Base-by-base conservation (phyloP, 2,797 vertebrate species). In the Enteromius argenteus region DNA sequence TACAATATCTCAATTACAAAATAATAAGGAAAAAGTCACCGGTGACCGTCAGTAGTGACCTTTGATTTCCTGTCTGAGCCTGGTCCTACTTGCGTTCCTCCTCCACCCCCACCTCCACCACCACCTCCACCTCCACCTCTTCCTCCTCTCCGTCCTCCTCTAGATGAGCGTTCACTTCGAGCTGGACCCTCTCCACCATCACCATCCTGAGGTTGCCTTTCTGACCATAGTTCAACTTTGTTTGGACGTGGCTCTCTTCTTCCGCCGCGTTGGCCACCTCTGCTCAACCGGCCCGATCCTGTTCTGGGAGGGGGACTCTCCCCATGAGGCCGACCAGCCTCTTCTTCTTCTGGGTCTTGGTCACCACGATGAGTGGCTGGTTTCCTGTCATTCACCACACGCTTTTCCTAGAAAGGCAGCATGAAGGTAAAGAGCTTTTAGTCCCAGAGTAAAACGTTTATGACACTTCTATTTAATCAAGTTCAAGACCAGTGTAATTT, bases 51-150 rank as follows among this genome's bases (percentile, higher is more conserved):
- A 17, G 15, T 21, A 51, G 39, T 42, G 58, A 82, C 97, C 95
- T 97, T 96, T n/a, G 96, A 96, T 81, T 95, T 97, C 64, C 94
- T 93, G 92, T 97, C 96, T 0, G 89, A 80, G 5, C 91, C 94
- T 6, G 88, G 1, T 81, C 80, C 85, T 81, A 9, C 91, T 79
- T 91, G 92, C 58, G 69, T 89, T 10, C 78, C 87, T 13, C 81
- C 60, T 49, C 81, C 56, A 4, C 72, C 78, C 62, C 76, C 71
- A 21, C 23, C 58, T 62, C 67, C 66, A 4, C 71, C 79, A 44
- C 79, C 84, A 2, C 80, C 64, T 37, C 32, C 67, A 1, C 78
- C 79, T 56, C 84, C 84, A 4, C 80, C 66, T 39, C 35, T 23
- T 49, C 81, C 72, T 56, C 80, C 77, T 37, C 58, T 71, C 53